Conservation (phyloP, 2,113 vertebrate species). For the Leptobrachium ailaonicum region DNA sequence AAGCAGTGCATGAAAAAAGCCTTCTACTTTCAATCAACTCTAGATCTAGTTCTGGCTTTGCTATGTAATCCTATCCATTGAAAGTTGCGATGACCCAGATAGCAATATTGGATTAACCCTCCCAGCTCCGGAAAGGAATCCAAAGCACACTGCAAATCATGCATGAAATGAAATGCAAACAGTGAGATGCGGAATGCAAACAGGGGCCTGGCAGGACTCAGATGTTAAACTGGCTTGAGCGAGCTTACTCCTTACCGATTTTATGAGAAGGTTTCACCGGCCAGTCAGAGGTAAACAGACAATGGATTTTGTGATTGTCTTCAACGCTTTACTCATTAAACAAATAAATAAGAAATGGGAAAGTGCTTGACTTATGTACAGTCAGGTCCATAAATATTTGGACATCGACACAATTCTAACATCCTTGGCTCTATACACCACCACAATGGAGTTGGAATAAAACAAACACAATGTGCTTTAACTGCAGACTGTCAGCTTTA, state of each 20-base stretch:
- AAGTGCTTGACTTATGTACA: no score
- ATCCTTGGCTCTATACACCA: no score
- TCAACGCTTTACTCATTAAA: neutral
- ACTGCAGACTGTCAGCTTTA: no score
- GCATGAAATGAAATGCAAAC: slow-evolving; percentile 31
- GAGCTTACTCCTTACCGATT: neutral
- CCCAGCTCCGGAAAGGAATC: slow-evolving; percentile 4
- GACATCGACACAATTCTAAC: no score
- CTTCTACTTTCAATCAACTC: neutral
- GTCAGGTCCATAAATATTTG: no score
- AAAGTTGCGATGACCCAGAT: neutral
- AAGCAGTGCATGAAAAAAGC: neutral
- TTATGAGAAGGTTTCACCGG: neutral
- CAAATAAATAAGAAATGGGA: no score
- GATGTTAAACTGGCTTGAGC: slow-evolving; percentile 26
- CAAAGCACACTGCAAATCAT: neutral
- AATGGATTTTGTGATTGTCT: neutral
- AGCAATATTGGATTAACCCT: slow-evolving; percentile 13
- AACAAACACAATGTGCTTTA: no score
- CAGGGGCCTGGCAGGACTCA: slow-evolving; percentile 6
- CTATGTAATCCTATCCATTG: neutral
- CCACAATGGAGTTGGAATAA: no score
- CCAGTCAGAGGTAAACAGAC: neutral
- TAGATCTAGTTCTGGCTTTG: neutral
- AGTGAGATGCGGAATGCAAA: slow-evolving; percentile 1